These are phyloP conservation scores for Pygoscelis antarcticus DNA, from an alignment of 2,113 vertebrate genomes.

Conservation along the genomic window DNA sequence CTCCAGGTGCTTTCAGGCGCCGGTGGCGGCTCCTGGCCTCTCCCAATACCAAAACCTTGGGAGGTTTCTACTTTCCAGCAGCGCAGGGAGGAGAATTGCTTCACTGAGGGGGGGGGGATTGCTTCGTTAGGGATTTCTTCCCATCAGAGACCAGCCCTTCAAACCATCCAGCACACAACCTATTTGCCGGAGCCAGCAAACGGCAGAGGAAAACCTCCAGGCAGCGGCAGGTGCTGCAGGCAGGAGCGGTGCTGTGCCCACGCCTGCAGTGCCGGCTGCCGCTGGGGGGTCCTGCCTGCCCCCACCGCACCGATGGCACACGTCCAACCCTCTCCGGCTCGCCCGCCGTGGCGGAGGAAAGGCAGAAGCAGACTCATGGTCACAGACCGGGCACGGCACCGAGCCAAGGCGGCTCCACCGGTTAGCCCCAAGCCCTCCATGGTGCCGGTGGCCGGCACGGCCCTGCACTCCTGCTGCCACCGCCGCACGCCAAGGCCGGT, in stretches of 20 bases:
- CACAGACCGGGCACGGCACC: not conserved
- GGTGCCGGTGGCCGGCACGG: fast-evolving
- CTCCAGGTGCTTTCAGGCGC: not conserved
- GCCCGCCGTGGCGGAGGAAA: fast-evolving
- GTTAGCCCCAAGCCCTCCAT: not conserved
- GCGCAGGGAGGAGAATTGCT: not conserved
- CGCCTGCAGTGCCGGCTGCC: not conserved
- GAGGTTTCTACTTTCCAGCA: not conserved
- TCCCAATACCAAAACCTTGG: not conserved
- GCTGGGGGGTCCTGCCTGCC: not conserved
- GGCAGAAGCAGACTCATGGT: not conserved
- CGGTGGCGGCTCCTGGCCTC: fast-evolving
- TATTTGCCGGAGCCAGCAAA: not conserved
- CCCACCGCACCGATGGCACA: fast-evolving
- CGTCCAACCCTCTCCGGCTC: not conserved
- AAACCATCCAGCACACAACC: not conserved
- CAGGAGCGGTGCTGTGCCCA: not conserved
- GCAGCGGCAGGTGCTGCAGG: not conserved
- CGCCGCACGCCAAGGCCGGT: fast-evolving
- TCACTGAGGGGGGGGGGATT: too few species aligned
- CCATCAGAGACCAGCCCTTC: not conserved
- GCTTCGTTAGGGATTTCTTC: not conserved
- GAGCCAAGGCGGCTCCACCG: not conserved
- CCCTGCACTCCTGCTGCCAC: not conserved
- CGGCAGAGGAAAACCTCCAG: not conserved